Conservation (phyloP, 1,140 invertebrate species). For the Magallana ariakensis region DNA sequence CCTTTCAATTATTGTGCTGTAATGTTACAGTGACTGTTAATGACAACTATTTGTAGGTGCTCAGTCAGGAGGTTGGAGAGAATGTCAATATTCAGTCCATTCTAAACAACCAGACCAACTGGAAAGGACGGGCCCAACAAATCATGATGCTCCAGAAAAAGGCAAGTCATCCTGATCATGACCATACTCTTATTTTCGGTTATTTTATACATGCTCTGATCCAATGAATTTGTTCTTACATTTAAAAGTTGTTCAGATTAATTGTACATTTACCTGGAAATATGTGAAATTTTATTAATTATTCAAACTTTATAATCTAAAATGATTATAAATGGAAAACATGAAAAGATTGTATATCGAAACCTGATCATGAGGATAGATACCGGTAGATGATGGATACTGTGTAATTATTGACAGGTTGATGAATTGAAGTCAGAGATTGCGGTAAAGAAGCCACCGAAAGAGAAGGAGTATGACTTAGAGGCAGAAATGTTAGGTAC, state of each 20-base stretch:
- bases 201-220: too few species aligned
- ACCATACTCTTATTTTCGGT: too few species aligned
- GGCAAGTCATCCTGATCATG: conserved; percentile 58
- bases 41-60: conserved; percentile 64
- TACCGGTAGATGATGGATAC: too few species aligned
- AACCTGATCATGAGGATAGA: too few species aligned
- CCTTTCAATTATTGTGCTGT: too few species aligned
- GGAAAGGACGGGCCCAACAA: conserved; percentile 78
- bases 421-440: conserved; percentile 72
- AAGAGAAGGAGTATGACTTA: conserved; percentile 54
- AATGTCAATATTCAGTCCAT: conserved; percentile 76
- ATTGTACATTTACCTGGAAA: too few species aligned
- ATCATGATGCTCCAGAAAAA: conserved; percentile 78
- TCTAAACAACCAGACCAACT: conserved; percentile 72
- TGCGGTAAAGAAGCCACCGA: conserved; percentile 24
- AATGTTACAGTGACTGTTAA: background rate
- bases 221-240: too few species aligned
- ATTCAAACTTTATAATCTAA: too few species aligned
- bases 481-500: conserved; percentile 68
- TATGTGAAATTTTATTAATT: too few species aligned
- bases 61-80: conserved; percentile 78
- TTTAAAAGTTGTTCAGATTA: too few species aligned
- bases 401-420: conserved; percentile 56
- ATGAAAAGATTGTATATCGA: too few species aligned
- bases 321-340: too few species aligned